Percentiles rank a stretch among this genome's conserved stretches.
Evolutionary conservation across 2,797 vertebrate species (phyloP).

Genomic region (Poecilia picta): DNA sequence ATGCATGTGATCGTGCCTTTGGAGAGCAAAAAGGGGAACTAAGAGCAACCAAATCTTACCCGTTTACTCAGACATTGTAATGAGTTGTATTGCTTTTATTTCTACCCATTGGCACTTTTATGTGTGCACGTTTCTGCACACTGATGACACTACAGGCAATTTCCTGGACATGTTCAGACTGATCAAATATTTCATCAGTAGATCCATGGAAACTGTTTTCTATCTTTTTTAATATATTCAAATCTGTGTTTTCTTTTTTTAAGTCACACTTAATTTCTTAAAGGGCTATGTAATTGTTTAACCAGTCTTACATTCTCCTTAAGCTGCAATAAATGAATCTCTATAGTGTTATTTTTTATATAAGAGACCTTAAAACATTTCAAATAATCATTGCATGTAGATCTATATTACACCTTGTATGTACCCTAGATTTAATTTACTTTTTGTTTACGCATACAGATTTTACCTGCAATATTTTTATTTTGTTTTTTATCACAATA

Average conservation of each 20-base stretch:
- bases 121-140: conserved; percentile 60
- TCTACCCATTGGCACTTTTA: conserved; percentile 65
- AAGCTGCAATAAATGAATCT: conserved; percentile 65
- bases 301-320: conserved; percentile 71
- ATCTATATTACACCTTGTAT: conserved; percentile 72
- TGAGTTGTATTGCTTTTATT: conserved; percentile 28
- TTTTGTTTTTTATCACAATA: conserved; percentile 70
- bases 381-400: conserved; percentile 84
- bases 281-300: conserved; percentile 71
- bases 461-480: conserved; percentile 69
- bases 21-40: conserved; percentile 53
- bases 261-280: conserved; percentile 46
- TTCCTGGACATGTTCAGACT: conserved; percentile 42
- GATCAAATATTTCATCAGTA: conserved; percentile 34
- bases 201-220: conserved; percentile 43
- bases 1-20: conserved; percentile 72
- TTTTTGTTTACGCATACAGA: conserved; percentile 71
- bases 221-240: conserved; percentile 15
- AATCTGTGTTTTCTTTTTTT: conserved; percentile 33
- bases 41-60: conserved; percentile 72
- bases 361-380: conserved; percentile 74
- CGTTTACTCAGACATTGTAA: conserved; percentile 34
- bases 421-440: conserved; percentile 74
- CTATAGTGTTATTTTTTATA: conserved; percentile 82
- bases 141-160: conserved; percentile 74